Base-by-base conservation (phyloP, 2,797 vertebrate genomes). In the Oceanodroma leucorhoa region DNA sequence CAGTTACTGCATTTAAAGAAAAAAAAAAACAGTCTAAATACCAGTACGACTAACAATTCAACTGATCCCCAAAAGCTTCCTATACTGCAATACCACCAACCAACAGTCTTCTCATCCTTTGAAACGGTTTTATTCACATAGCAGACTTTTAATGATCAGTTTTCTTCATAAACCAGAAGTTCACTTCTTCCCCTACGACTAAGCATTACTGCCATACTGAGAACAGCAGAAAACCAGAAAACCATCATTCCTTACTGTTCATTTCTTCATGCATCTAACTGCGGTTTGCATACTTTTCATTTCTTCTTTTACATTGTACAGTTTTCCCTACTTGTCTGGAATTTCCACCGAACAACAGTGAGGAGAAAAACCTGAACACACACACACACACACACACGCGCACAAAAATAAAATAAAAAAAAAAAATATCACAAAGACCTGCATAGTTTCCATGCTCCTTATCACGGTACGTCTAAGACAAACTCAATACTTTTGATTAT, bases 201-300 rank as follows among this genome's bases (percentile, higher is more conserved):
- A 16, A 38, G 62, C 20, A 3, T 21, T 14, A 11, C 19, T 4
- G 24, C 57, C 24, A 9, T 1, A 21, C 26, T 0, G 11, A 15
- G 19, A 8, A 19, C 2, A 24, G 27, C 11, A n/a, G 8, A 43
- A 62, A 29, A 9, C 4, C 11, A n/a, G 8, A 43, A 62, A 29
- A 9, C 4, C 55, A 48, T 36, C 36, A 1, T 10, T 14, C 19
- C 4, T 5, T 7, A 16, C 10, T 1, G 0, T 32, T 46, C 21
- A 4, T 18, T 82, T 57, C 34, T n/a, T 41, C 48, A 30, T 4
- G 16, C 48, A 48, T 5, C 21, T 40, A 78, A 21, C 11, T 30
- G 46, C 4, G 1, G 11, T 40, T 58, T 24, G 32, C 77, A 62
- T 7, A 30, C 10, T 15, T 23, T 51, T 46, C 1, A 10, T 32